These are phyloP conservation scores for Drosophila falleni DNA, from an alignment of 2,888 invertebrate species.

Conservation along the genomic window DNA sequence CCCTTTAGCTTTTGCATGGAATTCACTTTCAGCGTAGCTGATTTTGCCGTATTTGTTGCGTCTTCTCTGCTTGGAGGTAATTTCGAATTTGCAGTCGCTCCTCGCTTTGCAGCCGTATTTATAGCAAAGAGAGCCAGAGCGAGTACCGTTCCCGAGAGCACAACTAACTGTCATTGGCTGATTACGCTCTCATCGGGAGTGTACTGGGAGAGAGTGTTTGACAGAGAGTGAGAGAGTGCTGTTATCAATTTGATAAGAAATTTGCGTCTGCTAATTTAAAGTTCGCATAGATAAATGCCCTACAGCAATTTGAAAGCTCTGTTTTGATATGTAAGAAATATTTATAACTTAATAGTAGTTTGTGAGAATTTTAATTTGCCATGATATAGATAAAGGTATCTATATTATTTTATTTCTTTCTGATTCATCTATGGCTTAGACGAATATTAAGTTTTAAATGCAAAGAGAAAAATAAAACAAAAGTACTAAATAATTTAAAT, in stretches of 20 bases:
- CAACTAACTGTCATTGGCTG: conserved; percentile 30
- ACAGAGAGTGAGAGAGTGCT: neutral
- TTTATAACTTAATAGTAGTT: neutral
- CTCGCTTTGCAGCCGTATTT: conserved; percentile 41
- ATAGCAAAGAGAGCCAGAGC: conserved; percentile 46
- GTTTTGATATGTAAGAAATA: neutral
- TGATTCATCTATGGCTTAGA: neutral
- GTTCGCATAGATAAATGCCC: conserved; percentile 14
- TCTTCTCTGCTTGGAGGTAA: conserved; percentile 48
- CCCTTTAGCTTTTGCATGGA: conserved; percentile 67
- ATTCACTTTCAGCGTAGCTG: conserved; percentile 53
- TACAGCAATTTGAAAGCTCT: conserved; percentile 6
- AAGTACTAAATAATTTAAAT: too few relatives aligned
- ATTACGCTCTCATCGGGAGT: conserved; percentile 32
- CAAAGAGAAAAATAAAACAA: neutral
- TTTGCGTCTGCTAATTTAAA: conserved; percentile 20
- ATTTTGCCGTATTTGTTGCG: conserved; percentile 54
- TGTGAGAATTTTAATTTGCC: neutral
- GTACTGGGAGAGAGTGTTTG: conserved; percentile 1
- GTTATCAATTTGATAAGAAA: conserved; percentile 47
- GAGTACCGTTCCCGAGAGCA: neutral
- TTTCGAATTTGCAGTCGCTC: conserved; percentile 53
- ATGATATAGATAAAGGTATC: neutral
- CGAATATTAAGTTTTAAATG: neutral
- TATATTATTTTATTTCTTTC: neutral